Base-by-base conservation (phyloP, 2,113 vertebrate genomes). In the Arizona elegans region DNA sequence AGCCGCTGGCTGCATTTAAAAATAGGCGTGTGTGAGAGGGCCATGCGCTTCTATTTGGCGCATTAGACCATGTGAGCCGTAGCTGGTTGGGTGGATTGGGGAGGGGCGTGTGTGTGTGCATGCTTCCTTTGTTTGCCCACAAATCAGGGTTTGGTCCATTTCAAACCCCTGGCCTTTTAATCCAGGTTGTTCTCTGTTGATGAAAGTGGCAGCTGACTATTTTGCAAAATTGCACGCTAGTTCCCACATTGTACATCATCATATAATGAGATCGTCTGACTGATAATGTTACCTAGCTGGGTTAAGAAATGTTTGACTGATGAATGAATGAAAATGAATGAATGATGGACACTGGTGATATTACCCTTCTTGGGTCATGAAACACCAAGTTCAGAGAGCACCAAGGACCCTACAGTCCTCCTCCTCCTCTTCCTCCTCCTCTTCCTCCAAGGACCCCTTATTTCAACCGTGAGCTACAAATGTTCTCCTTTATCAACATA, bases 21-120 rank as follows among this genome's bases (percentile, higher is more conserved):
- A 0, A 9, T 15, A 12, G 0, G 13, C 0, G 58, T 62, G 24
- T 26, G 0, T 1, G 15, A 3, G 47, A 8, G 0, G 1, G 7
- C 5, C 0, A 5, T 38, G 75, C 33, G 3, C 33, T 43, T 38
- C 17, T 3, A 21, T 81, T 43, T 81, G 75, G 8, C 17, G 0
- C 75, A 81, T 33, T 43, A 38, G 9, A 3, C 6, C 8, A 21
- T 21, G 75, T 38, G 75, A 81, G 75, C 17, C 1, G 2, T 17
- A 21, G 15, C 75, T 81, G 75, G 33, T 38, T 38, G 17, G 15
- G 33, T 21, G 29, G 29, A 70, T 81, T 38, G 29, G 10, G 8
- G n/a, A 5, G 9, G 15, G 13, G 62, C 0, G n/a, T 7, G 5
- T 6, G 1, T 6, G 65, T 1, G 5, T 15, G 12, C 0, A 0